A percentile compares a stretch with the other conserved stretches of the same genome.
phyloP scores from a whole-genome alignment of 2,888 invertebrate genomes.

The Resseliella maxima region DNA sequence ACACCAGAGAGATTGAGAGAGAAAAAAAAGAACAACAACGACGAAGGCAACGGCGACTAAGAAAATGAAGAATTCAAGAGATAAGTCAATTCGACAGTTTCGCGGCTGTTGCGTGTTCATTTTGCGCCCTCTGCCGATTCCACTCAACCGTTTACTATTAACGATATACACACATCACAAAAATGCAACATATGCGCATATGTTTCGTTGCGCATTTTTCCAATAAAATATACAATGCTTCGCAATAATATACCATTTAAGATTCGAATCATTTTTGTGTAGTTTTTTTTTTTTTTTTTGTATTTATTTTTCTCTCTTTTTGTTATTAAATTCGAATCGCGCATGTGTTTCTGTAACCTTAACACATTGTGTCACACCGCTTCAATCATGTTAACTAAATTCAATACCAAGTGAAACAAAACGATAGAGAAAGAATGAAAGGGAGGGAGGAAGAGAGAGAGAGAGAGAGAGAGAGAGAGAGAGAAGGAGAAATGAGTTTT shows the following conservation, averaged over 20 bases:
- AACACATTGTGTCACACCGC: not conserved
- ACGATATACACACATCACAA: not conserved
- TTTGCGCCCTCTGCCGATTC: not conserved
- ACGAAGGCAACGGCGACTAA: not conserved
- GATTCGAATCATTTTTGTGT: too few relatives aligned
- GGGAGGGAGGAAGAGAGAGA: too few relatives aligned
- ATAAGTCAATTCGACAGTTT: not conserved
- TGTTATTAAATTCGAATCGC: not conserved
- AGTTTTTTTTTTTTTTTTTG: too few relatives aligned
- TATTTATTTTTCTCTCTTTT: too few relatives aligned
- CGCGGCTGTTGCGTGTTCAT: not conserved
- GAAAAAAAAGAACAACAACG: not conserved
- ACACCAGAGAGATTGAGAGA: too few relatives aligned
- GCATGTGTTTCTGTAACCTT: not conserved
- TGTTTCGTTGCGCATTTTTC: not conserved
- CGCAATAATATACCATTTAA: not conserved
- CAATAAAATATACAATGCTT: not conserved
- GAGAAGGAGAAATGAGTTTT: slow-evolving; percentile 29
- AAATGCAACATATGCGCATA: slow-evolving; percentile 41
- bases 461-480: too few relatives aligned
- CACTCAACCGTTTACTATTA: not conserved
- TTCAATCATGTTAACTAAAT: not conserved
- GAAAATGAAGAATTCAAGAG: slow-evolving; percentile 1
- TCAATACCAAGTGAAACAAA: not conserved
- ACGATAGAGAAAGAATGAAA: too few relatives aligned